Conservation (phyloP, 2,888 invertebrate genomes). For the Oligia fasciuncula region DNA sequence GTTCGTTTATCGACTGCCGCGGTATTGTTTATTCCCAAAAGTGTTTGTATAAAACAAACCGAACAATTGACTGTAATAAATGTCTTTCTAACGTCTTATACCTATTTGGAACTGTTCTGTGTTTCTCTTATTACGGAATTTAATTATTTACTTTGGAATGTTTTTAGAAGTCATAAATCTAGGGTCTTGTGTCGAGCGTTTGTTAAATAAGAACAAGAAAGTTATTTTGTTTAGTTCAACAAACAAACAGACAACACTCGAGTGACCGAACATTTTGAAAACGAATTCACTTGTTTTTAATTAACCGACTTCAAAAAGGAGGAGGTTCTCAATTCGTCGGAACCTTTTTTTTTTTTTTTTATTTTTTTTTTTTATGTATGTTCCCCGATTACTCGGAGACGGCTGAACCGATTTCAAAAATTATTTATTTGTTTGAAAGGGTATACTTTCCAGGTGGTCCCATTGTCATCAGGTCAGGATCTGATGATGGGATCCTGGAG, state of each 20-base stretch:
- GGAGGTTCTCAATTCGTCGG: no score
- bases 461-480: no score
- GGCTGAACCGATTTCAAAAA: no score
- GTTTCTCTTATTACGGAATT: conserved; percentile 37
- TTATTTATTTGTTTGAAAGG: no score
- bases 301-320: no score
- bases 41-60: conserved; percentile 52
- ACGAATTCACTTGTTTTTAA: not conserved
- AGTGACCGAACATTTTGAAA: not conserved
- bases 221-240: not conserved
- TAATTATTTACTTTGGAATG: conserved; percentile 44
- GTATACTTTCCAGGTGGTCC: no score
- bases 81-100: conserved; percentile 33
- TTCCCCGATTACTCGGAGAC: no score
- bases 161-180: conserved; percentile 35
- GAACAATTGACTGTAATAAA: conserved; percentile 51
- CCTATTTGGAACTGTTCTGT: conserved; percentile 16
- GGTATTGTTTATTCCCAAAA: conserved; percentile 59
- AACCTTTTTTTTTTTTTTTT: no score
- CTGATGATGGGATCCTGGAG: no score
- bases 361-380: no score
- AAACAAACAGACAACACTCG: not conserved
- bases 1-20: conserved; percentile 58
- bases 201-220: conserved; percentile 7
- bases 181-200: not conserved